A percentile compares a stretch with the other conserved stretches of the same genome.
phyloP scores from a whole-genome alignment of 2,888 invertebrate genomes.

The Rhabditophanes sp. region DNA sequence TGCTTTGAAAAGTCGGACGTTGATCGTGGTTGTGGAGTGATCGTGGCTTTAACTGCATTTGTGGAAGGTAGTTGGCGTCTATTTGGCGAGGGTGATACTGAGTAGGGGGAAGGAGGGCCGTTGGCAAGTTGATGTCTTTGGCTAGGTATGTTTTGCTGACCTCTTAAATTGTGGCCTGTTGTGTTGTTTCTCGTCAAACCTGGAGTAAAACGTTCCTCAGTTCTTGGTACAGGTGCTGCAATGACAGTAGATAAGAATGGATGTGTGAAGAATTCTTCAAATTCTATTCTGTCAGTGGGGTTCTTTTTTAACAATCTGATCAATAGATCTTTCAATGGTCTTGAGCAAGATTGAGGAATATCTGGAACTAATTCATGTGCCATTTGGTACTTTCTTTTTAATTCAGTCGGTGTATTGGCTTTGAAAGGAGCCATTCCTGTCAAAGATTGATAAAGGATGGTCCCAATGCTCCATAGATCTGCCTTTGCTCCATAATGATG shows the following conservation, averaged over 20 bases:
- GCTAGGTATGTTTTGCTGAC: slow-evolving; percentile 1
- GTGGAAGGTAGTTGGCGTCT: slow-evolving; percentile 5
- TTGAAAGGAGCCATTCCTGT: slow-evolving; percentile 96
- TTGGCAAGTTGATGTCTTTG: not conserved
- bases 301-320: slow-evolving; percentile 64
- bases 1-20: slow-evolving; percentile 3
- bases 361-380: slow-evolving; percentile 52
- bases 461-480: slow-evolving; percentile 95
- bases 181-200: no score
- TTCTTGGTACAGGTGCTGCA: slow-evolving; percentile 21
- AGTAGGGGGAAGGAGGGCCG: not conserved
- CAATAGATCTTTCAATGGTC: slow-evolving; percentile 69
- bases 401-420: slow-evolving; percentile 87
- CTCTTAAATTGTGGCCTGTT: no score
- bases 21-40: slow-evolving; percentile 5
- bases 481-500: slow-evolving; percentile 95
- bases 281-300: slow-evolving; percentile 82
- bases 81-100: slow-evolving; percentile 5
- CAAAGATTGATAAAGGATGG: slow-evolving; percentile 92
- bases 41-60: slow-evolving; percentile 6
- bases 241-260: slow-evolving; percentile 54
- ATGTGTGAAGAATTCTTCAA: slow-evolving; percentile 82
- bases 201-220: no score
- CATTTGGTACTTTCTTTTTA: slow-evolving; percentile 89
- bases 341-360: slow-evolving; percentile 80